phyloP scores from a whole-genome alignment of 1,140 invertebrate genomes.

The Eriosoma lanigerum region DNA sequence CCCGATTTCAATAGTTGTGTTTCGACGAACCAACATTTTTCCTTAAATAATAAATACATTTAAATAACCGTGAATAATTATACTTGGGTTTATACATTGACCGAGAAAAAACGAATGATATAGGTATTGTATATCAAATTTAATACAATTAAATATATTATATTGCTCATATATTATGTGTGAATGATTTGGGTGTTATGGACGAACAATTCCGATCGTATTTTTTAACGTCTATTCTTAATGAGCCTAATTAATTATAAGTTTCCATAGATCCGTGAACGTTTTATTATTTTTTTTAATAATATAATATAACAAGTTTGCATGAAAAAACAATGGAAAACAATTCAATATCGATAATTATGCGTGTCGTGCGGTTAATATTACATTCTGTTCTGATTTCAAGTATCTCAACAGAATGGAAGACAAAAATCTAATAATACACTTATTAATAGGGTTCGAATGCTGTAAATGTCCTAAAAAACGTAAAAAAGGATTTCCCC shows the following conservation, averaged over 20 bases:
- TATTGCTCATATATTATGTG: too few species aligned
- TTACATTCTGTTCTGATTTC: neutral
- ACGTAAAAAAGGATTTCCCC: too few species aligned
- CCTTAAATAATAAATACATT: neutral
- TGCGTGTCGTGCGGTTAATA: slow-evolving; percentile 1
- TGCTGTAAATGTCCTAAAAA: too few species aligned
- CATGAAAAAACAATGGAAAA: slow-evolving; percentile 17
- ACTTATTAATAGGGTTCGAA: too few species aligned
- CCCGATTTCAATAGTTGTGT: neutral
- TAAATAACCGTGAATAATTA: slow-evolving; percentile 49
- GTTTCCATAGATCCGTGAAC: slow-evolving; percentile 18
- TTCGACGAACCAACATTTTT: neutral
- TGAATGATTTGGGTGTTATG: slow-evolving; percentile 37
- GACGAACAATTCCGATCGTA: slow-evolving; percentile 9
- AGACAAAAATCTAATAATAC: neutral
- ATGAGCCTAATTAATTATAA: slow-evolving; percentile 45
- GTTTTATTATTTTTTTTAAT: neutral
- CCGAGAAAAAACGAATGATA: neutral
- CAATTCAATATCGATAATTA: slow-evolving; percentile 29
- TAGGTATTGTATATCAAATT: too few species aligned
- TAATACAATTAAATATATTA: too few species aligned
- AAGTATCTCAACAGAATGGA: neutral
- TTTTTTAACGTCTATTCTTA: slow-evolving; percentile 7
- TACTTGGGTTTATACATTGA: neutral
- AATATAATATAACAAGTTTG: neutral